phyloP scores from a whole-genome alignment of 2,888 invertebrate genomes.

The Meganola albula region DNA sequence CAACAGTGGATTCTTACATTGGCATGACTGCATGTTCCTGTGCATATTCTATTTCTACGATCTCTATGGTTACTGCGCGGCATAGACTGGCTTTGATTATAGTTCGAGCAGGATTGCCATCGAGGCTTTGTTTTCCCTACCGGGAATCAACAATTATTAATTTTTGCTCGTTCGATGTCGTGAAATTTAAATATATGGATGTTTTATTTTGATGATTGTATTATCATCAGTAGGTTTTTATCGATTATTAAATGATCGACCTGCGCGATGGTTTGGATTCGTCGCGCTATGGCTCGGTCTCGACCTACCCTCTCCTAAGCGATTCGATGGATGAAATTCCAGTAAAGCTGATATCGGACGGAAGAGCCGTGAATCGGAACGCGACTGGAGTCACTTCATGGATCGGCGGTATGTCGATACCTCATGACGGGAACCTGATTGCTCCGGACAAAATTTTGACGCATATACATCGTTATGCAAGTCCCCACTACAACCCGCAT shows the following conservation, averaged over 20 bases:
- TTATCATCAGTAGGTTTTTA: conserved; percentile 46
- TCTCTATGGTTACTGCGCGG: conserved; percentile 79
- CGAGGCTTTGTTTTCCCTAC: conserved; percentile 54
- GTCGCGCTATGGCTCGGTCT: conserved; percentile 64
- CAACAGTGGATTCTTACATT: conserved; percentile 47
- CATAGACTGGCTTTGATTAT: conserved; percentile 73
- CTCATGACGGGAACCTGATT: conserved; percentile 72
- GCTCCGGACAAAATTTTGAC: conserved; percentile 72
- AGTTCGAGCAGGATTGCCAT: conserved; percentile 63
- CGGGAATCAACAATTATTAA: conserved; percentile 34
- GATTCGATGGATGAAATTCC: conserved; percentile 74
- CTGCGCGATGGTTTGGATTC: conserved; percentile 61
- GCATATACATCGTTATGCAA: conserved; percentile 71
- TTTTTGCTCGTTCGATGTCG: conserved; percentile 66
- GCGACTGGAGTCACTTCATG: conserved; percentile 64
- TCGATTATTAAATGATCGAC: conserved; percentile 53
- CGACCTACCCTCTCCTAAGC: conserved; percentile 64
- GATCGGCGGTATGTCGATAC: conserved; percentile 76
- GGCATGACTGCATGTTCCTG: conserved; percentile 70
- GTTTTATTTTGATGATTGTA: conserved; percentile 49
- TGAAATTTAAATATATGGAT: conserved; percentile 61
- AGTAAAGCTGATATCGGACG: conserved; percentile 76
- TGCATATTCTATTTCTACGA: conserved; percentile 74
- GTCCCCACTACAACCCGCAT: conserved; percentile 73
- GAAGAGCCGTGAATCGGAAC: conserved; percentile 64